phyloP scores from a whole-genome alignment of 2,888 invertebrate species.

The Penaeus monodon region DNA sequence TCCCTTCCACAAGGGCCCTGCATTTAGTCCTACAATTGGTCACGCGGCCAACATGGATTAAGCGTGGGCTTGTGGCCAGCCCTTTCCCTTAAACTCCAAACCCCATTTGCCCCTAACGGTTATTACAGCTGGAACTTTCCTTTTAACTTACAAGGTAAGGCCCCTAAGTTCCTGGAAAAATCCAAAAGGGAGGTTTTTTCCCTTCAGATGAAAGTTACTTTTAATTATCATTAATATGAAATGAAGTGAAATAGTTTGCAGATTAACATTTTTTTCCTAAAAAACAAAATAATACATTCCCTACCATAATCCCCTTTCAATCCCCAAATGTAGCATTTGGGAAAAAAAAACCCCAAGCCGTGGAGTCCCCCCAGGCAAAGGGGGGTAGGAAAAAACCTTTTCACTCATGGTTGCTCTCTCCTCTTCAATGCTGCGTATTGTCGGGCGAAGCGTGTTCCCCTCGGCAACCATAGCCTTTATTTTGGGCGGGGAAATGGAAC shows the following conservation, averaged over 20 bases:
- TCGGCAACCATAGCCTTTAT: conserved; percentile 51
- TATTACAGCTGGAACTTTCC: conserved; percentile 39
- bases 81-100: conserved; percentile 48
- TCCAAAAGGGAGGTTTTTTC: not conserved
- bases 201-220: not conserved
- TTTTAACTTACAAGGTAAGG: conserved; percentile 21
- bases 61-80: conserved; percentile 49
- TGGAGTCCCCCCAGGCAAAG: conserved; percentile 15
- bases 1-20: conserved; percentile 48
- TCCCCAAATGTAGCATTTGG: too few species aligned
- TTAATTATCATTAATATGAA: not conserved
- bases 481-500: conserved; percentile 35
- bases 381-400: conserved; percentile 39
- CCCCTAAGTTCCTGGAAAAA: conserved; percentile 44
- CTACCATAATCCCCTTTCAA: conserved; percentile 48
- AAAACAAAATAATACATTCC: not conserved
- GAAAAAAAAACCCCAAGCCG: conserved; percentile 36
- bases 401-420: conserved; percentile 16
- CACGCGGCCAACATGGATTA: conserved; percentile 36
- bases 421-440: conserved; percentile 26
- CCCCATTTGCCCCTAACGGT: conserved; percentile 48
- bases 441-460: conserved; percentile 26
- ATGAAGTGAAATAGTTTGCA: not conserved
- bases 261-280: too few species aligned
- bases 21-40: conserved; percentile 42